Percentiles rank a stretch among this genome's conserved stretches.
phyloP scores from a whole-genome alignment of 2,113 vertebrate species.

The Colius striatus region DNA sequence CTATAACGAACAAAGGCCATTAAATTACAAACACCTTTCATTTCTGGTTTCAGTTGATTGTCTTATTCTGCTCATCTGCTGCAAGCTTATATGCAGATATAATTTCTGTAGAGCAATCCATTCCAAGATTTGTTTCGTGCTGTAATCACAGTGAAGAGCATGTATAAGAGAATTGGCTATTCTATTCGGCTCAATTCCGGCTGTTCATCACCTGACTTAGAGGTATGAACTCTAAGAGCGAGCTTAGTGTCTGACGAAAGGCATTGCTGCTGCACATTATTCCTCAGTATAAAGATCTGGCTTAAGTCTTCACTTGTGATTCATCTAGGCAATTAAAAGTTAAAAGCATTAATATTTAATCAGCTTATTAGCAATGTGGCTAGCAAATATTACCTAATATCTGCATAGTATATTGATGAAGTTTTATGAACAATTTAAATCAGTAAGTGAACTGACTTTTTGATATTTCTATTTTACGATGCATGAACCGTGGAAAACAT shows the following conservation, averaged over 20 bases:
- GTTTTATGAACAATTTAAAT: neutral
- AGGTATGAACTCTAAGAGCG: conserved; percentile 10
- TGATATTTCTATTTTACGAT: neutral
- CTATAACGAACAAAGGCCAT: conserved; percentile 78
- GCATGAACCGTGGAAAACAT: neutral
- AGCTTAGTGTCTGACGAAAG: neutral
- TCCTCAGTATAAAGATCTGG: neutral
- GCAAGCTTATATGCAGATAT: conserved; percentile 43
- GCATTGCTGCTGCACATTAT: neutral
- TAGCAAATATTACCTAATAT: conserved; percentile 24
- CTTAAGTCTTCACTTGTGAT: neutral
- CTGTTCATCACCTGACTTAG: conserved; percentile 8
- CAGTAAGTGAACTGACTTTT: neutral
- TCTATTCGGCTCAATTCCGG: neutral
- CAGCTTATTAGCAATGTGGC: neutral
- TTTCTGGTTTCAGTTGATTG: conserved; percentile 73
- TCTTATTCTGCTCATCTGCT: conserved; percentile 59
- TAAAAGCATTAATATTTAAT: conserved; percentile 13
- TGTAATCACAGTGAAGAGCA: conserved; percentile 48
- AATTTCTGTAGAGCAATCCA: neutral
- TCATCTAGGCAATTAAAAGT: conserved; percentile 4
- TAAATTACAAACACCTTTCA: conserved; percentile 55
- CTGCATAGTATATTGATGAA: neutral
- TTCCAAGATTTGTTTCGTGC: neutral
- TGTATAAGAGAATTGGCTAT: neutral